Conservation (phyloP, 2,797 vertebrate species). For the Myripristis jacobus region DNA sequence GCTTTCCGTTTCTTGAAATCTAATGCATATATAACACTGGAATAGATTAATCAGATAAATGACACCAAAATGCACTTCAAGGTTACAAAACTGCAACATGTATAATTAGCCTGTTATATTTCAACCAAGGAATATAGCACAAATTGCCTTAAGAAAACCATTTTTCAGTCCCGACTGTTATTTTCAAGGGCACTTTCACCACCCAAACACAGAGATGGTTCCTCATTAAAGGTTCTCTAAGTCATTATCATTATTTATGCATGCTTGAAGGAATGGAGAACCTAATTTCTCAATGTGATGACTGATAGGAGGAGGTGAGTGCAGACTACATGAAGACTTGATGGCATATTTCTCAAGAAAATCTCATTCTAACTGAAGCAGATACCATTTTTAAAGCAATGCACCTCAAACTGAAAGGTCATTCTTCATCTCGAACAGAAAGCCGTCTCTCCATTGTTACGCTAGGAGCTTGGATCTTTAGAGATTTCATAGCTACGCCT, state of each 20-base stretch:
- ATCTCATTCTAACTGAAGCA: slow-evolving; percentile 20
- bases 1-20: slow-evolving; percentile 64
- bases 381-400: slow-evolving; percentile 24
- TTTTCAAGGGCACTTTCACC: slow-evolving; percentile 79
- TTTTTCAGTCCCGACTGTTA: slow-evolving; percentile 76
- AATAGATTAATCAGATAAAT: slow-evolving; percentile 72
- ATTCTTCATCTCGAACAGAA: not conserved
- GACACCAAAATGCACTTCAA: slow-evolving; percentile 70
- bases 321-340: slow-evolving; percentile 35
- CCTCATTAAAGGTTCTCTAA: slow-evolving; percentile 68
- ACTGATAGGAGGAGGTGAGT: slow-evolving; percentile 42
- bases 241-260: slow-evolving; percentile 83
- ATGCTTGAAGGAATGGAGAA: slow-evolving; percentile 58
- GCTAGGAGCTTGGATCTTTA: not conserved
- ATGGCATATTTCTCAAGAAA: slow-evolving; percentile 45
- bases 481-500: slow-evolving; percentile 5
- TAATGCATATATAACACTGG: slow-evolving; percentile 55
- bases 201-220: slow-evolving; percentile 68
- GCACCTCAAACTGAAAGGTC: slow-evolving; percentile 1
- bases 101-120: slow-evolving; percentile 64
- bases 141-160: slow-evolving; percentile 72
- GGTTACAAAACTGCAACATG: slow-evolving; percentile 63
- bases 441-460: not conserved
- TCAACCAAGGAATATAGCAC: slow-evolving; percentile 47
- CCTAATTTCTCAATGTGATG: slow-evolving; percentile 61